Percentiles rank a stretch among this genome's conserved stretches.
Evolutionary conservation across 1,140 invertebrate species (phyloP).

Genomic region (Neomicropteryx cornuta): DNA sequence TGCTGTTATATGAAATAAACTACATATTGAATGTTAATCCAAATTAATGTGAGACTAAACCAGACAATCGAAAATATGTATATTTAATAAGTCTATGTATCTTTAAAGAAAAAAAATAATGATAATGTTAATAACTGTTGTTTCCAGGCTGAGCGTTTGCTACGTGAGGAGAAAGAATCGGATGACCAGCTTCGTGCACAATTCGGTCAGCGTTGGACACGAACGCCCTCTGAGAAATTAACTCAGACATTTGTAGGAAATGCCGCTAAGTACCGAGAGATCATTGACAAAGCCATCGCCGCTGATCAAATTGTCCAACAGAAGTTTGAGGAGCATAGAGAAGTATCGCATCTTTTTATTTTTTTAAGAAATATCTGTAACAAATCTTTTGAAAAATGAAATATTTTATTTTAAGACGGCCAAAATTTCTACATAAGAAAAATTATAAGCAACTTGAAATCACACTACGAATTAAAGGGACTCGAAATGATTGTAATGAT

Average conservation of each 20-base stretch:
- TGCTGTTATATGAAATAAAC: too few species aligned
- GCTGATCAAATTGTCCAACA: slow-evolving; percentile 66
- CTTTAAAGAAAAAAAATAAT: slow-evolving; percentile 5
- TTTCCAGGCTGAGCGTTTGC: slow-evolving; percentile 62
- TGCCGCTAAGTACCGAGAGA: slow-evolving; percentile 80
- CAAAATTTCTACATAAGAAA: too few species aligned
- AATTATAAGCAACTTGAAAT: too few species aligned
- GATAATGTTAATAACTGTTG: slow-evolving; percentile 1
- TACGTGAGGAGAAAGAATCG: slow-evolving; percentile 85
- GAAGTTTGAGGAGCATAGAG: slow-evolving; percentile 72
- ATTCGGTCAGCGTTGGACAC: slow-evolving; percentile 86
- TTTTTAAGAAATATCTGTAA: neutral
- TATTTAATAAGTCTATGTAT: neutral
- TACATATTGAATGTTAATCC: neutral
- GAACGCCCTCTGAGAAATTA: slow-evolving; percentile 78
- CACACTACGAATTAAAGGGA: neutral
- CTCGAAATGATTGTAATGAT: neutral
- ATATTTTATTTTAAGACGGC: neutral
- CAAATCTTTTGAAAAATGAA: neutral
- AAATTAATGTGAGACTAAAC: neutral
- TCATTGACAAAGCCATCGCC: slow-evolving; percentile 82
- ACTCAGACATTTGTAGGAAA: slow-evolving; percentile 83
- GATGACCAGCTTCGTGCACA: slow-evolving; percentile 81
- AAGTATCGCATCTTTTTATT: slow-evolving; percentile 21
- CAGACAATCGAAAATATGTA: neutral